Conservation (phyloP, 1,140 invertebrate species). For the Akabosia matsudoensis region DNA sequence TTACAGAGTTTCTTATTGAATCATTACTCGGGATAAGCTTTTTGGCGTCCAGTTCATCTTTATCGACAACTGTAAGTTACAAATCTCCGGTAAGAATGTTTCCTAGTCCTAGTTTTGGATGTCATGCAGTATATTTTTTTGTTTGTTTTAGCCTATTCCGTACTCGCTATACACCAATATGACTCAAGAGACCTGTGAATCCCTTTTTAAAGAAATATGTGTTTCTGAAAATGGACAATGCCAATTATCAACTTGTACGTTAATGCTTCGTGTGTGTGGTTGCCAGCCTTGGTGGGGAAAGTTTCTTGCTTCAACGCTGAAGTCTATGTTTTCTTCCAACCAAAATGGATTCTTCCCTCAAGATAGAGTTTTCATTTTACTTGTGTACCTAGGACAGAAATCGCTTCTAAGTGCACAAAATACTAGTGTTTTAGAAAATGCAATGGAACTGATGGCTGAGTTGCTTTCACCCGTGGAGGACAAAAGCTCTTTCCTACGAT, state of each 20-base stretch:
- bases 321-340: conserved; percentile 71
- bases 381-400: conserved; percentile 81
- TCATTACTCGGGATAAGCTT: conserved; percentile 61
- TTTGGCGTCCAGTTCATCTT: conserved; percentile 54
- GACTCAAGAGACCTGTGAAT: conserved; percentile 61
- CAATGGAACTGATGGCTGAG: conserved; percentile 53
- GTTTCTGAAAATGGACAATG: conserved; percentile 61
- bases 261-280: conserved; percentile 75
- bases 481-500: conserved; percentile 39
- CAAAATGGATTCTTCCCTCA: conserved; percentile 76
- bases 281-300: conserved; percentile 82
- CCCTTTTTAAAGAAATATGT: conserved; percentile 67
- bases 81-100: conserved; percentile 58
- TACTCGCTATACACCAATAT: conserved; percentile 58
- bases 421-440: conserved; percentile 52
- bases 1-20: conserved; percentile 75
- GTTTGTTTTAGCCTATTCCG: conserved; percentile 51
- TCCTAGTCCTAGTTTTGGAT: no score
- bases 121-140: conserved; percentile 47
- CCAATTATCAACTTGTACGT: conserved; percentile 68
- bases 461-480: conserved; percentile 53
- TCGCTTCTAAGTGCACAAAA: conserved; percentile 63
- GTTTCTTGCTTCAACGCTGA: conserved; percentile 75
- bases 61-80: conserved; percentile 43
- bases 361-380: conserved; percentile 81